These are phyloP conservation scores for Sardinella longiceps DNA, from an alignment of 2,797 vertebrate genomes.

Conservation along the genomic window DNA sequence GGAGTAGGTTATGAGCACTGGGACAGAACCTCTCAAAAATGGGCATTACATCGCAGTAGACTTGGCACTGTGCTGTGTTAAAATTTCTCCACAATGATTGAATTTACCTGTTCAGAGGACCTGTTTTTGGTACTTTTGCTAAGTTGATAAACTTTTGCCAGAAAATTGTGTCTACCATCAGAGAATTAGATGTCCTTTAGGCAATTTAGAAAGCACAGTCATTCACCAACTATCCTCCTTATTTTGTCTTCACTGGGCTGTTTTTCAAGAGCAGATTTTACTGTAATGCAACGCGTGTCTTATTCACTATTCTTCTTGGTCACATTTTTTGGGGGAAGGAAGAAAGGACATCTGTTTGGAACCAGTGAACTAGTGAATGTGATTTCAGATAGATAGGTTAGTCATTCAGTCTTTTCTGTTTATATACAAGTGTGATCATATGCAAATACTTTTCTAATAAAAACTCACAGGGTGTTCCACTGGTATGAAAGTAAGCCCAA, in stretches of 20 bases:
- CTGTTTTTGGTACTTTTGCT: not conserved
- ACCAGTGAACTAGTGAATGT: not conserved
- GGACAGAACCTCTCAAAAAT: not conserved
- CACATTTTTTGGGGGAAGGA: not conserved
- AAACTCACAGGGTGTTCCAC: not conserved
- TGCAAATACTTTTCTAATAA: not conserved
- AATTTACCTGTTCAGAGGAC: not conserved
- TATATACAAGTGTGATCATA: not conserved
- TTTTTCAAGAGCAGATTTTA: not conserved
- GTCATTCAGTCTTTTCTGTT: not conserved
- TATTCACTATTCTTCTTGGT: not conserved
- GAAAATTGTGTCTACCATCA: not conserved
- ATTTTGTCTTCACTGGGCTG: not conserved
- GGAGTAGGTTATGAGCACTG: conserved; percentile 3
- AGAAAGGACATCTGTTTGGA: not conserved
- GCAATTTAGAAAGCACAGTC: not conserved
- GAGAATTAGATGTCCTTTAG: not conserved
- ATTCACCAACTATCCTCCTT: not conserved
- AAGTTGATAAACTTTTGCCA: no score
- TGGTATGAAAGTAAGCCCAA: not conserved
- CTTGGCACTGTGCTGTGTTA: not conserved
- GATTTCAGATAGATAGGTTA: not conserved
- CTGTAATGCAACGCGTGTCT: not conserved
- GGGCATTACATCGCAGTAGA: not conserved
- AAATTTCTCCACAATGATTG: not conserved